A percentile compares a stretch with the other conserved stretches of the same genome.
Conservation (phyloP, 2,888 invertebrate species). For the Cabera pusaria region DNA sequence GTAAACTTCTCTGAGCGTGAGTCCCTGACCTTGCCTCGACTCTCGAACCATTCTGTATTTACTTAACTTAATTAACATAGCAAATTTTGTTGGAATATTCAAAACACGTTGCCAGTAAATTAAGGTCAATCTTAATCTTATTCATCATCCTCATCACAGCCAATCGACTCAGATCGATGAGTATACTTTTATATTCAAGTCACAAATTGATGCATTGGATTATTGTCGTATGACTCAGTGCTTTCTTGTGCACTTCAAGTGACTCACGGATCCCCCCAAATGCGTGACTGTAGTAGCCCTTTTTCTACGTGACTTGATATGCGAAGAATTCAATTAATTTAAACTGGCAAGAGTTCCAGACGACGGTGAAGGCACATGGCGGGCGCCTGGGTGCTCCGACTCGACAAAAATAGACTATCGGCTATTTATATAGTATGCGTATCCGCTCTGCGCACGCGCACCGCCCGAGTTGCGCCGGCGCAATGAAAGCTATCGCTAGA, state of each 20-base stretch:
- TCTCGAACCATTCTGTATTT: slow-evolving; percentile 21
- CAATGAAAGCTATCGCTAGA: slow-evolving; percentile 44
- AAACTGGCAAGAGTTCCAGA: slow-evolving; percentile 60
- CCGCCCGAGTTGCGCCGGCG: slow-evolving; percentile 41
- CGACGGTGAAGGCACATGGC: slow-evolving; percentile 71
- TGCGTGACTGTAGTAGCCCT: slow-evolving; percentile 27
- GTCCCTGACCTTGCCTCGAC: slow-evolving; percentile 56
- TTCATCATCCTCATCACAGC: too few relatives aligned
- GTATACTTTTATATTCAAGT: too few relatives aligned
- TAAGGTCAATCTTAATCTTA: too few relatives aligned
- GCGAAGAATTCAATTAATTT: slow-evolving; percentile 68
- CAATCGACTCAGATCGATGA: neutral
- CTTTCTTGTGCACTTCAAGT: slow-evolving; percentile 21
- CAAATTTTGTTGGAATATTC: slow-evolving; percentile 27
- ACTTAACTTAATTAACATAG: slow-evolving; percentile 26
- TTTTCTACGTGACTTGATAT: slow-evolving; percentile 51
- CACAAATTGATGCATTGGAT: slow-evolving; percentile 2
- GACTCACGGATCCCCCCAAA: slow-evolving; percentile 24
- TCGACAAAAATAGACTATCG: slow-evolving; percentile 70
- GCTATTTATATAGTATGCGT: slow-evolving; percentile 75
- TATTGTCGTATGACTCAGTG: slow-evolving; percentile 18
- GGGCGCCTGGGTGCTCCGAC: slow-evolving; percentile 66
- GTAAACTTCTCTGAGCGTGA: slow-evolving; percentile 54
- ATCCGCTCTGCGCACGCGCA: slow-evolving; percentile 77
- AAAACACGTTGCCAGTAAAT: too few relatives aligned